Base-by-base conservation (phyloP, 2,888 invertebrate species). In the Drosophila anomalata region DNA sequence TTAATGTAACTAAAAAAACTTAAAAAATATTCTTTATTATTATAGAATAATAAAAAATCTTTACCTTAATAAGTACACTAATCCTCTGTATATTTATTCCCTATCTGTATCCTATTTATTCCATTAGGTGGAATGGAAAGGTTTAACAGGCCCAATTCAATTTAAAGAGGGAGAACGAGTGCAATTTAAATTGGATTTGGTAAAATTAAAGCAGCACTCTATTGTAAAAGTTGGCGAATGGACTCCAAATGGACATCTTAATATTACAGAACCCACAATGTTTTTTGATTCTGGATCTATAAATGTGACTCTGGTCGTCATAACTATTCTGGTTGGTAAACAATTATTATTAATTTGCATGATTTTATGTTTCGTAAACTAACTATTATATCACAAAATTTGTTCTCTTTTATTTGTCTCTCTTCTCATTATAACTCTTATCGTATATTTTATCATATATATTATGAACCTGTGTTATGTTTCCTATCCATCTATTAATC, bases 181-280 rank as follows among this genome's bases (percentile, higher is more conserved):
- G 54, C 94, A 95, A 84, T 96, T 96, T 88, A 94, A 95, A 84
- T 92, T 96, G 69, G 96, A 96, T 89, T 91, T 96, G 58, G 92
- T 96, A 33, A 96, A 96, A 91, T 91, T 96, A 73, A 95, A 95
- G 81, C 95, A 95, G 79, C 94, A 95, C 87, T 94, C 95, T 0
- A 92, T 96, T 60, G 94, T 95, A 14, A 96, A 96, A 91, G 95
- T 96, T 51, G 96, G 96, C 0, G 95, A 95, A 89, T 96, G 95
- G 95, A 94, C 94, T 51, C 95, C 95, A 0, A 93, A 93, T 41
- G 92, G 91, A 24, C 94, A 95, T 53, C 93, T 96, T 22, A 95
- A 95, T 88, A 94, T 96, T 59, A 95, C 95, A 0, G 95, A 95
- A 89, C 92, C 93, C 12, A 93, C 94, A 11, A 94, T 95, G 39